A percentile compares a stretch with the other conserved stretches of the same genome.
These are phyloP conservation scores for Oncorhynchus gorbuscha DNA, from an alignment of 2,113 vertebrate genomes.

Conservation along the genomic window DNA sequence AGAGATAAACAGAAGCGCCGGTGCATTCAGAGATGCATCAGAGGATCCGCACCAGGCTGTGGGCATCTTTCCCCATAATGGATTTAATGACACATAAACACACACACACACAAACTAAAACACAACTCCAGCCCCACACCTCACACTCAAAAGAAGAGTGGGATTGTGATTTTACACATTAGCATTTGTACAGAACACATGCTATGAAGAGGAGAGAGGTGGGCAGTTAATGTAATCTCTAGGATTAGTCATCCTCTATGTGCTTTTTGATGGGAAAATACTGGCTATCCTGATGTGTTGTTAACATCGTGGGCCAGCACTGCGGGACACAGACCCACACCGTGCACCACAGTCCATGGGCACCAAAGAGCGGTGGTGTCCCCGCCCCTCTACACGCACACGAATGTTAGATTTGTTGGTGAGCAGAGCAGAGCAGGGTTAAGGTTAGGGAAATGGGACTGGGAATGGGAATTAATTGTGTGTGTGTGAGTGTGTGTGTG, in stretches of 20 bases:
- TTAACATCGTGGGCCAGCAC: background rate
- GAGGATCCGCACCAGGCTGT: background rate
- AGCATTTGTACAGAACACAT: background rate
- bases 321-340: background rate
- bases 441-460: too few species aligned
- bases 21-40: background rate
- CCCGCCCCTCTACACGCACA: background rate
- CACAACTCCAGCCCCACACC: background rate
- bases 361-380: background rate
- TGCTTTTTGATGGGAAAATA: background rate
- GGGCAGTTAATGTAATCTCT: background rate
- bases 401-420: background rate
- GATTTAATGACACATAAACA: background rate
- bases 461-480: too few species aligned
- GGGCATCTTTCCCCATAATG: background rate
- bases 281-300: background rate
- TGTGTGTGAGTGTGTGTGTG: too few species aligned
- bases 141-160: background rate
- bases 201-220: background rate
- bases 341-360: background rate
- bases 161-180: background rate
- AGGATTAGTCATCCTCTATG: conserved; percentile 1
- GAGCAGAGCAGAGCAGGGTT: background rate
- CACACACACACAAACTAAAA: conserved; percentile 1
- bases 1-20: background rate